phyloP scores from a whole-genome alignment of 2,888 invertebrate species.

The Drosophila basisetae region DNA sequence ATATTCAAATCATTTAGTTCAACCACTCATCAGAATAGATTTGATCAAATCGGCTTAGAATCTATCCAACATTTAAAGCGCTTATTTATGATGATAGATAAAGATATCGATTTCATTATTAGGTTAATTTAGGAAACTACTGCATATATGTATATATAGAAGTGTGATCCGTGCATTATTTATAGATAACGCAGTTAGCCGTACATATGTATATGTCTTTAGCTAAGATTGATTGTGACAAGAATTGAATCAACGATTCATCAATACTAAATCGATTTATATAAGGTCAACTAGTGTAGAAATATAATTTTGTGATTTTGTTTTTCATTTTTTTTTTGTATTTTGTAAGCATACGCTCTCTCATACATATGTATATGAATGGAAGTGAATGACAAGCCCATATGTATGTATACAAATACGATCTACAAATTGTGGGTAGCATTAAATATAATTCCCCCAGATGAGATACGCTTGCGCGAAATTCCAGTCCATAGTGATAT shows the following conservation, averaged over 20 bases:
- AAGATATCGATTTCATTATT: background rate
- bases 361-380: background rate
- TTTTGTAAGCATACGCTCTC: background rate
- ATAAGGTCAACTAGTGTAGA: slow-evolving; percentile 55
- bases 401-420: slow-evolving; percentile 7
- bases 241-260: background rate
- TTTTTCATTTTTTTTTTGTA: background rate
- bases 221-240: slow-evolving; percentile 47
- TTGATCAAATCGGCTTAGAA: slow-evolving; percentile 11
- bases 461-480: background rate
- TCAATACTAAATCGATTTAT: background rate
- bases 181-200: slow-evolving; percentile 14
- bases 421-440: slow-evolving; percentile 35
- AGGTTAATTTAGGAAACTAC: background rate
- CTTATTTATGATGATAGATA: slow-evolving; percentile 6
- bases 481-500: slow-evolving; percentile 2
- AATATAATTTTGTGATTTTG: slow-evolving; percentile 23
- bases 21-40: slow-evolving; percentile 9
- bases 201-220: slow-evolving; percentile 42
- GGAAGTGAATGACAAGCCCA: slow-evolving; percentile 30
- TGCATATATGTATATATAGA: background rate
- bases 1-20: slow-evolving; percentile 20
- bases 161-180: slow-evolving; percentile 36
- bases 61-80: slow-evolving; percentile 22
- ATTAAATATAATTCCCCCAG: slow-evolving; percentile 21